phyloP scores from a whole-genome alignment of 2,113 vertebrate genomes.

The Macroglossus sobrinus region DNA sequence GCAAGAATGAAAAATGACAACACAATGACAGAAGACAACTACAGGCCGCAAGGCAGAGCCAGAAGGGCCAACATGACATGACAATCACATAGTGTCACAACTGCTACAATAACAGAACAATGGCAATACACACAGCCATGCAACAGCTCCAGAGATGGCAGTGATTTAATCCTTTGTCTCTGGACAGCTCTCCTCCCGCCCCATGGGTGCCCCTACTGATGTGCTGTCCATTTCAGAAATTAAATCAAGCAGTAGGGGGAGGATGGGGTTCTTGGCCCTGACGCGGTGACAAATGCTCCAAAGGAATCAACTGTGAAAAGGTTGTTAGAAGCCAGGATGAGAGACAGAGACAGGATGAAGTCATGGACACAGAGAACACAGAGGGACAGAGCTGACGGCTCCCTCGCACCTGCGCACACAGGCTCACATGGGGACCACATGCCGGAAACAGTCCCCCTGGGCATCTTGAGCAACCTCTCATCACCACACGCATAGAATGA shows the following conservation, averaged over 20 bases:
- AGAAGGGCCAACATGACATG: not conserved
- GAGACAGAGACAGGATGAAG: constrained; percentile 77
- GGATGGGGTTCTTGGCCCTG: constrained; percentile 74
- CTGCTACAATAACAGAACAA: not conserved
- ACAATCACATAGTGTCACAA: not conserved
- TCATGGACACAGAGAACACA: constrained; percentile 63
- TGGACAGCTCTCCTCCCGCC: constrained; percentile 52
- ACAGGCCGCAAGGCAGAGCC: not conserved
- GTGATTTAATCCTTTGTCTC: constrained; percentile 56
- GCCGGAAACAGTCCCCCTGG: constrained; percentile 45
- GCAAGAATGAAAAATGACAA: not conserved
- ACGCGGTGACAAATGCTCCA: constrained; percentile 72
- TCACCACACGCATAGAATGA: constrained; percentile 31
- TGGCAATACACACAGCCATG: not conserved
- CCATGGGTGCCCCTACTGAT: constrained; percentile 64
- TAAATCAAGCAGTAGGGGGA: constrained; percentile 73
- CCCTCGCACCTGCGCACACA: constrained; percentile 70
- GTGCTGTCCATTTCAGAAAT: constrained; percentile 76
- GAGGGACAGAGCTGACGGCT: constrained; percentile 57
- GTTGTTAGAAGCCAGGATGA: constrained; percentile 75
- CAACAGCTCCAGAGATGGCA: constrained; percentile 6
- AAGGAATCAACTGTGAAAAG: constrained; percentile 78
- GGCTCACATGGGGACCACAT: constrained; percentile 60
- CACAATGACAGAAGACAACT: not conserved
- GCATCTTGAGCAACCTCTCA: constrained; percentile 23